Base-by-base conservation (phyloP, 2,113 vertebrate genomes). In the Cephalopholis sonnerati region DNA sequence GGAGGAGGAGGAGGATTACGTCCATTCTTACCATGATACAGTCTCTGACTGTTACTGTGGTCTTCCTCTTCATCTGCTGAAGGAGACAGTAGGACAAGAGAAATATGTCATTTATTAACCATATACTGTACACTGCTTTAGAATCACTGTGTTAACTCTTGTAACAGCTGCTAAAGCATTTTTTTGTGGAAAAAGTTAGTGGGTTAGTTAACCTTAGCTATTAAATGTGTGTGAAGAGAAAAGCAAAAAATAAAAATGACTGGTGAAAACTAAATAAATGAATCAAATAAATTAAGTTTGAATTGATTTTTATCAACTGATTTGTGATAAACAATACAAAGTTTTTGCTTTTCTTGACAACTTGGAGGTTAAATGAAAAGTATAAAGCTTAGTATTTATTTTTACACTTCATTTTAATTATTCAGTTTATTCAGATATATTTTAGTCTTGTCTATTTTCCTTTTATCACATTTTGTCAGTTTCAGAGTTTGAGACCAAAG, bases 41-140 rank as follows among this genome's bases (percentile, higher is more conserved):
- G 51, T 59, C 82, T 94, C 67, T 90, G 91, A 2, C 72, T 79
- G 0, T 50, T 80, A 3, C 41, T 7, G 0, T 36, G 58, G 15
- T 74, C 57, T 54, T 82, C 39, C 61, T 82, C 39, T 63, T 25
- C 83, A 27, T 92, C 90, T 91, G 77, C 90, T 91, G 77, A 44
- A 72, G 67, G 9, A 46, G 20, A 53, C 71, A 5, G 48, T 24
- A 24, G 50, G 39, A 27, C 11, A 10, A 36, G 22, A 79, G 2
- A 4, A 32, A 24, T 16, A 1, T 20, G 32, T 11, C 0, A n/a
- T 54, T 59, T 22, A 54, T 54, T n/a, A 54, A 46, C 36, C 41
- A 9, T n/a, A 39, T 44, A 12, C 15, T 25, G 51, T 53, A 15
- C 15, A 22, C 25, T n/a, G 39, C 39, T 39, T 6, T 51, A 36